Evolutionary conservation across 2,113 vertebrate genomes (phyloP), one percentile per base, ranked within the genome.

Genomic region (Brienomyrus brachyistius): DNA sequence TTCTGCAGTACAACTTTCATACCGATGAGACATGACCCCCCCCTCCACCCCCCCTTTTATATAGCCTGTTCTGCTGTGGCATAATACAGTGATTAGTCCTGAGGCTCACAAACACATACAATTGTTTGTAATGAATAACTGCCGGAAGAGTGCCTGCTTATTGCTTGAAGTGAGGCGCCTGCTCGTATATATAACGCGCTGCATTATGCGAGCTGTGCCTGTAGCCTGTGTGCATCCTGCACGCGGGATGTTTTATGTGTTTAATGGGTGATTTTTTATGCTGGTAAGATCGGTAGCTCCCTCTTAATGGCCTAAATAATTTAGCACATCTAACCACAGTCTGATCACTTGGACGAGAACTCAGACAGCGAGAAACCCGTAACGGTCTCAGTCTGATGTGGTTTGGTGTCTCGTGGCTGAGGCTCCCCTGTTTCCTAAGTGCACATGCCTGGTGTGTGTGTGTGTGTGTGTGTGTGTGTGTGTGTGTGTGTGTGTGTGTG

Each of bases 51-150:
- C 31, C 31, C 31, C 31, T 80, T 80, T 31, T 40, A 21, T 89
- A 52, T 5, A 27, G n/a, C 11, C 47, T 51, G n/a, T 31, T 80
- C 47, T 77, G n/a, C 15, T 6, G 10, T 77, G 10, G 47, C 19
- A 52, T 80, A 89, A 47, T 50, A 23, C 27, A 52, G 27, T 1
- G 15, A 54, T 87, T 87, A 45, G 19, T 84, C 43, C 56, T 35
- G 48, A 10, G 54, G 40, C 40, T 50, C 6, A 45, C 40, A 27
- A 74, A 31, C 48, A 80, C 74, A 52, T 7, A 13, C 82, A 66
- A 85, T 89, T 89, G 90, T 74, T 89, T 48, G 59, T 88, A 87
- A 91, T 86, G 87, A 89, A 87, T 90, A 85, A 21, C 89, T 88
- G 62, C 90, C 56, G 87, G 89, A 90, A 88, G 66, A 19, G 47